Conservation (phyloP, 2,888 invertebrate genomes). For the Morpho helenor region DNA sequence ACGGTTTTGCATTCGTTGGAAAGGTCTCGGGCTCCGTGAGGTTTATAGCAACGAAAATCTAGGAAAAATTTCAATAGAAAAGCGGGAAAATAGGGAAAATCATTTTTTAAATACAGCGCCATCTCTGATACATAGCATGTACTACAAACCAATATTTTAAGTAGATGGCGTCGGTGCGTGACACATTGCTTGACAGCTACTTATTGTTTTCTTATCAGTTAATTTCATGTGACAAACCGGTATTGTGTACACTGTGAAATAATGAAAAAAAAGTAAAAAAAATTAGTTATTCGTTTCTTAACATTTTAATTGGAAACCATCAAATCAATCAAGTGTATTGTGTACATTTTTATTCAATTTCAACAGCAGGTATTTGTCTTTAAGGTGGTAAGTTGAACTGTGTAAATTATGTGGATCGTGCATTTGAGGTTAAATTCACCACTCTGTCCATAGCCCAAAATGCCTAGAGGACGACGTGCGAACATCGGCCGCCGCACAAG, state of each 20-base stretch:
- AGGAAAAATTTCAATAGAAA: too few relatives aligned
- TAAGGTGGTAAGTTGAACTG: constrained; percentile 31
- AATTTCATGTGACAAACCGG: constrained; percentile 20
- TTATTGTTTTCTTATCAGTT: constrained; percentile 24
- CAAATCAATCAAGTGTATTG: constrained; percentile 28
- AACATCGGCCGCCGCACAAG: constrained; percentile 35
- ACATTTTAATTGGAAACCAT: constrained; percentile 14
- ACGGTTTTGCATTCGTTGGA: constrained; percentile 33
- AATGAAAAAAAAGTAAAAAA: constrained; percentile 12
- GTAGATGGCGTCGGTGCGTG: constrained; percentile 23
- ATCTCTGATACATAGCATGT: constrained; percentile 31
- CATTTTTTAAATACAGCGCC: constrained; percentile 9
- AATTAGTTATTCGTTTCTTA: background rate
- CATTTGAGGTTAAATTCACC: constrained; percentile 31
- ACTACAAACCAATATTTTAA: constrained; percentile 27
- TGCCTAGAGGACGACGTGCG: constrained; percentile 35
- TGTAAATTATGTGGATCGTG: constrained; percentile 30
- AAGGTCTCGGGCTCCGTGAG: constrained; percentile 31
- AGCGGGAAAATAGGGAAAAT: too few relatives aligned
- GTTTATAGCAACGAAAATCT: constrained; percentile 18
- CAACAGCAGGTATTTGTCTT: constrained; percentile 32
- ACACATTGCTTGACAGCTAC: constrained; percentile 27
- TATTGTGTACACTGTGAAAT: constrained; percentile 26
- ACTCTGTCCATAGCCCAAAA: constrained; percentile 33
- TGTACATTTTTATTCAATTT: constrained; percentile 29